A percentile compares a stretch with the other conserved stretches of the same genome.
Evolutionary conservation across 2,888 invertebrate species (phyloP).

Genomic region (Ophion costatus): DNA sequence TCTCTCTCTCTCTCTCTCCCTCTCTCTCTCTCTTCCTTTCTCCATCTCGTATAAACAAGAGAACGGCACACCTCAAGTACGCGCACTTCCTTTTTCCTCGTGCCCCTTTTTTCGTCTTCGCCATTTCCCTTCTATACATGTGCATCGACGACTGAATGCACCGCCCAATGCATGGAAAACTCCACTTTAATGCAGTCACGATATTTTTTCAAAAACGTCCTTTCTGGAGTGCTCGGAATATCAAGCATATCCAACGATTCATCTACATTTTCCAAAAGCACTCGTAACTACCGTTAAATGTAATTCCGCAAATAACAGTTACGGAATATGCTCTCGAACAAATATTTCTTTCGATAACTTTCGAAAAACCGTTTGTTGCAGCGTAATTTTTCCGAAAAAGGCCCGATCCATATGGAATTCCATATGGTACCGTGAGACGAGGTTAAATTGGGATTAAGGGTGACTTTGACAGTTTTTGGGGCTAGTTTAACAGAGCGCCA

Average conservation of each 20-base stretch:
- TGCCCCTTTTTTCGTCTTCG: conserved; percentile 31
- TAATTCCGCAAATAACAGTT: not conserved
- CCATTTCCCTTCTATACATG: conserved; percentile 16
- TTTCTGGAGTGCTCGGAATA: not conserved
- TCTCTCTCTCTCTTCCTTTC: conserved; percentile 26
- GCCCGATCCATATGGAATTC: not conserved
- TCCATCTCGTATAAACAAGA: conserved; percentile 4
- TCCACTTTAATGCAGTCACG: not conserved
- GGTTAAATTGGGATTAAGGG: no score
- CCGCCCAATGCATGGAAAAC: not conserved
- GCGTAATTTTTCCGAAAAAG: not conserved
- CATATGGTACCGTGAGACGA: no score
- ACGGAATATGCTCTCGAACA: not conserved
- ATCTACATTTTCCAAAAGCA: not conserved
- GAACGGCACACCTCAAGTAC: conserved; percentile 39
- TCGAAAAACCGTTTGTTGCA: not conserved
- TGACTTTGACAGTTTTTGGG: no score
- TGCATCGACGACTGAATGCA: conserved; percentile 47
- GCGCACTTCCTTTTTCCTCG: conserved; percentile 42
- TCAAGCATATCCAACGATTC: not conserved
- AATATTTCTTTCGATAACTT: not conserved
- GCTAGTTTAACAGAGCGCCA: no score
- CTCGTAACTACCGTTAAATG: not conserved
- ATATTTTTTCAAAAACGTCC: not conserved
- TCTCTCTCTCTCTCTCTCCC: conserved; percentile 38